phyloP scores from a whole-genome alignment of 1,140 invertebrate genomes.

The Laodelphax striatellus region DNA sequence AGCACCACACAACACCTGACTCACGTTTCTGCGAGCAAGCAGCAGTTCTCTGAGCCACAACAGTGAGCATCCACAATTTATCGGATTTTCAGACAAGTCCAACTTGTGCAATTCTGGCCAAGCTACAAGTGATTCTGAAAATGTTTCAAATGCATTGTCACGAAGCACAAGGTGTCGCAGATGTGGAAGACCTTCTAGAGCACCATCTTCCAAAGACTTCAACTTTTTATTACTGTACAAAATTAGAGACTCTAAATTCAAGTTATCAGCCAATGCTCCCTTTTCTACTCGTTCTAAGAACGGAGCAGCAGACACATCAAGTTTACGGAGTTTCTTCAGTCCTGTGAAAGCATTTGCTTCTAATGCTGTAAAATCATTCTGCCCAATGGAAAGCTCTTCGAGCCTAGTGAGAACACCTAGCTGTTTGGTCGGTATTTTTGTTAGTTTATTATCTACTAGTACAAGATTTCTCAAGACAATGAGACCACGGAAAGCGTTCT shows the following conservation, averaged over 20 bases:
- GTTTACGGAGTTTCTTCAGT: slow-evolving; percentile 54
- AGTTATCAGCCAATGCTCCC: slow-evolving; percentile 63
- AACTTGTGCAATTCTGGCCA: slow-evolving; percentile 65
- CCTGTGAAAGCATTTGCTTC: slow-evolving; percentile 61
- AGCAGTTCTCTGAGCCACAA: slow-evolving; percentile 70
- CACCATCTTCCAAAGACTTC: slow-evolving; percentile 53
- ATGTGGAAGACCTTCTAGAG: slow-evolving; percentile 63
- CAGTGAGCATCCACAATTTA: slow-evolving; percentile 67
- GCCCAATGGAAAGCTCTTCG: slow-evolving; percentile 67
- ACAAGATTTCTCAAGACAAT: slow-evolving; percentile 58
- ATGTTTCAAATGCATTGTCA: slow-evolving; percentile 61
- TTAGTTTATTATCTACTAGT: slow-evolving; percentile 64
- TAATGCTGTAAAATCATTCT: slow-evolving; percentile 62
- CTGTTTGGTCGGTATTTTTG: slow-evolving; percentile 59
- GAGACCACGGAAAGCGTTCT: slow-evolving; percentile 61
- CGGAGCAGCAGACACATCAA: slow-evolving; percentile 65
- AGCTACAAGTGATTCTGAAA: slow-evolving; percentile 61
- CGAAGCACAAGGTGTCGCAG: slow-evolving; percentile 59
- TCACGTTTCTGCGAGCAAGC: slow-evolving; percentile 54
- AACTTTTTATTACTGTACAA: slow-evolving; percentile 66
- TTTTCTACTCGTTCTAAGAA: slow-evolving; percentile 55
- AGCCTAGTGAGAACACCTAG: slow-evolving; percentile 54
- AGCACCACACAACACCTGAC: slow-evolving; percentile 57
- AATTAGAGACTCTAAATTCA: slow-evolving; percentile 64
- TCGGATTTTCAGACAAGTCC: slow-evolving; percentile 70